phyloP scores from a whole-genome alignment of 2,113 vertebrate genomes.

The Leucoraja erinaceus region DNA sequence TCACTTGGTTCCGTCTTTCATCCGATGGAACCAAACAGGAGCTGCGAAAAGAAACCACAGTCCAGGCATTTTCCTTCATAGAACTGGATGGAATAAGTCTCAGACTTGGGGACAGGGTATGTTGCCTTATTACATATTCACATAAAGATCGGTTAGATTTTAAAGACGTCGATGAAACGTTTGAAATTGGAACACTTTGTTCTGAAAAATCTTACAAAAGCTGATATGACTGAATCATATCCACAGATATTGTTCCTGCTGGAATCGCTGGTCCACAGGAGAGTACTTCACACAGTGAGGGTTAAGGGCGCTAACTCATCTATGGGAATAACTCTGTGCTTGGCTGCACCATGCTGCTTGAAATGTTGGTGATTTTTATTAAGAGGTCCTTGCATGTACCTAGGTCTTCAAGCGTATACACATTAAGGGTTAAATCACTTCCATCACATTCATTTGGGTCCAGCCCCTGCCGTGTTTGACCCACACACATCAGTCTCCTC shows the following conservation, averaged over 20 bases:
- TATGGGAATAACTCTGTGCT: background rate
- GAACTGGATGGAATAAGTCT: slow-evolving; percentile 83
- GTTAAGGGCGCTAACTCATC: background rate
- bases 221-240: background rate
- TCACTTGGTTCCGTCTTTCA: slow-evolving; percentile 75
- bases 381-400: background rate
- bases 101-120: slow-evolving; percentile 78
- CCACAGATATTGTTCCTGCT: background rate
- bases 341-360: background rate
- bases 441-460: background rate
- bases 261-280: background rate
- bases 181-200: background rate
- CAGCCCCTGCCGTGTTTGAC: background rate
- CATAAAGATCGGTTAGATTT: background rate
- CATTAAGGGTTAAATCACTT: background rate
- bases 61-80: slow-evolving; percentile 64
- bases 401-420: background rate
- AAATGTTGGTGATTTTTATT: background rate
- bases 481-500: background rate
- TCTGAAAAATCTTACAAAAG: too few relatives aligned
- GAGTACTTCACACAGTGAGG: background rate
- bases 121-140: slow-evolving; percentile 29
- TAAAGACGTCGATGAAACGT: background rate
- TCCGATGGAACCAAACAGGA: slow-evolving; percentile 69
- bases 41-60: slow-evolving; percentile 68